These are phyloP conservation scores for Myiopsitta monachus DNA, from an alignment of 2,113 vertebrate genomes.

Conservation along the genomic window DNA sequence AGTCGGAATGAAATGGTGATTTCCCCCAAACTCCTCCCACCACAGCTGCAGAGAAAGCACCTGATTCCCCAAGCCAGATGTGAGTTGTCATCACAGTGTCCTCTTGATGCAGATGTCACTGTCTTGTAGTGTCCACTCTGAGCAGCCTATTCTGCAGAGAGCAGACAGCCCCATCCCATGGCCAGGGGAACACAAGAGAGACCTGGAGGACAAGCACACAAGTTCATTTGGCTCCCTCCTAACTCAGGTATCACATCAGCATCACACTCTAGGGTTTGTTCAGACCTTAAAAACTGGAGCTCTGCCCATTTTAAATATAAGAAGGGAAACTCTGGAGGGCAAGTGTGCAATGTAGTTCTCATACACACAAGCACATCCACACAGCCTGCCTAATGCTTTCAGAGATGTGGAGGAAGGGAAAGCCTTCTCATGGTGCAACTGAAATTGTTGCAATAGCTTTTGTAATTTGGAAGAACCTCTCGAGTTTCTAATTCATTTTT, in stretches of 20 bases:
- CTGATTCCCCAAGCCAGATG: neutral
- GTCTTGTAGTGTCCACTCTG: fast-evolving
- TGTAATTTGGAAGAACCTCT: neutral
- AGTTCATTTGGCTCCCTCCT: neutral
- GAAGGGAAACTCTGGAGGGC: neutral
- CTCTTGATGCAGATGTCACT: neutral
- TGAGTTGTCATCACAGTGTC: neutral
- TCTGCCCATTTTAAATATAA: neutral
- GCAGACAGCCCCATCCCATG: fast-evolving
- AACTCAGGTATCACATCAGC: neutral
- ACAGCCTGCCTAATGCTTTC: neutral
- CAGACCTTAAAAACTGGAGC: neutral
- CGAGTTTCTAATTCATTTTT: neutral
- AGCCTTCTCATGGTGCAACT: neutral
- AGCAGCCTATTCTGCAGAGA: neutral
- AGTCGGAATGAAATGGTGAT: neutral
- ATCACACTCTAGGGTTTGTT: neutral
- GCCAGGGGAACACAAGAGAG: neutral
- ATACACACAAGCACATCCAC: neutral
- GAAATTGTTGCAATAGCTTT: neutral
- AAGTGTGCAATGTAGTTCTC: fast-evolving
- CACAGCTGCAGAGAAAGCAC: neutral
- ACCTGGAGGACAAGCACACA: neutral
- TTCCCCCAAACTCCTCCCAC: neutral
- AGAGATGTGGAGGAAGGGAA: neutral